Evolutionary conservation across 2,113 vertebrate genomes (phyloP).

Genomic region (Aepyceros melampus): DNA sequence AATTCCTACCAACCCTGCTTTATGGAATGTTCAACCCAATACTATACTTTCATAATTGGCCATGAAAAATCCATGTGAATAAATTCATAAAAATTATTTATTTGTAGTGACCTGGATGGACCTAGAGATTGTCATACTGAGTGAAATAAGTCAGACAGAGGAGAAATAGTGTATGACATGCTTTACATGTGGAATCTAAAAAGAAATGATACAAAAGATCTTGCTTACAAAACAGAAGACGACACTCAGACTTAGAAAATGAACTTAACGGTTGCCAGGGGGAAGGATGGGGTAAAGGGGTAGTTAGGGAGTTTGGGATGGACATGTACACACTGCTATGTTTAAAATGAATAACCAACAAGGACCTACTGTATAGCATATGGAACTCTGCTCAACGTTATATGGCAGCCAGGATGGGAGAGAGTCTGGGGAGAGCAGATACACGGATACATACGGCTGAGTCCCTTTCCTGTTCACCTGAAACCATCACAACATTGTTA

Average conservation of each 20-base stretch:
- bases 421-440: neutral
- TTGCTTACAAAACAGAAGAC: neutral
- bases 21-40: neutral
- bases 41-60: neutral
- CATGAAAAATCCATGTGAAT: neutral
- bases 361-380: neutral
- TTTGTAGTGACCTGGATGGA: neutral
- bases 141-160: neutral
- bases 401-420: neutral
- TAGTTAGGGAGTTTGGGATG: neutral
- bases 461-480: neutral
- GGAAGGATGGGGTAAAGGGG: neutral
- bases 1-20: neutral
- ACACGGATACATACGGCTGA: rapidly evolving
- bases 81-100: neutral
- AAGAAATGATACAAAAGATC: neutral
- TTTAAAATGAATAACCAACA: neutral
- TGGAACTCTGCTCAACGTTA: neutral
- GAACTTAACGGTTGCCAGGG: neutral
- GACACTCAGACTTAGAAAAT: neutral
- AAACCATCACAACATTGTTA: neutral
- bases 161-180: neutral
- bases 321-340: neutral
- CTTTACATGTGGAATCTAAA: neutral
- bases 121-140: neutral